phyloP scores from a whole-genome alignment of 2,797 vertebrate genomes.

The Mormyrus hasselquistii region DNA sequence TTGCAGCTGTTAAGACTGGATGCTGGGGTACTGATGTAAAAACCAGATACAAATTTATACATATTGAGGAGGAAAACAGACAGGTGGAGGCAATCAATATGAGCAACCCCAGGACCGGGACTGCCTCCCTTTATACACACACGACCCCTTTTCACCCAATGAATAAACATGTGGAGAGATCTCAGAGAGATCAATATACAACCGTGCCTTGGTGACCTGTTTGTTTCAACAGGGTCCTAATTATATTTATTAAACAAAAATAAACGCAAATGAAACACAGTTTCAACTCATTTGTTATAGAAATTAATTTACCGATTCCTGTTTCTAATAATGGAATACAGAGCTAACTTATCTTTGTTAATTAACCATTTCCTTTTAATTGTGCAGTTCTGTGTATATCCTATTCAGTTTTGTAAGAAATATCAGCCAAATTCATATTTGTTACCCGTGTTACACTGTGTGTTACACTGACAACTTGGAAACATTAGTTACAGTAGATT shows the following conservation, averaged over 20 bases:
- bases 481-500: neutral
- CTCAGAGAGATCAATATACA: neutral
- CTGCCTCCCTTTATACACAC: neutral
- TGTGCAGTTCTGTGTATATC: neutral
- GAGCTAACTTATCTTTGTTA: neutral
- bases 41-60: neutral
- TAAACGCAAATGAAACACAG: neutral
- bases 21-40: neutral
- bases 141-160: neutral
- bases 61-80: neutral
- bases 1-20: slow-evolving; percentile 4
- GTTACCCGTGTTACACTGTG: neutral
- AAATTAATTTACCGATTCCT: neutral
- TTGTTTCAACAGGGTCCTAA: neutral
- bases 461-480: neutral
- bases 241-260: neutral
- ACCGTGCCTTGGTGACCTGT: neutral
- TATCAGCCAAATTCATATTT: neutral
- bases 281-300: neutral
- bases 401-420: neutral
- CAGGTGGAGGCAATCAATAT: neutral
- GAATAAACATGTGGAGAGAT: neutral
- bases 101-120: neutral
- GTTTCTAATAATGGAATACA: slow-evolving; percentile 3
- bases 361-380: neutral